A percentile compares a stretch with the other conserved stretches of the same genome.
Conservation (phyloP, 2,797 vertebrate species). For the Gambusia yucatana region DNA sequence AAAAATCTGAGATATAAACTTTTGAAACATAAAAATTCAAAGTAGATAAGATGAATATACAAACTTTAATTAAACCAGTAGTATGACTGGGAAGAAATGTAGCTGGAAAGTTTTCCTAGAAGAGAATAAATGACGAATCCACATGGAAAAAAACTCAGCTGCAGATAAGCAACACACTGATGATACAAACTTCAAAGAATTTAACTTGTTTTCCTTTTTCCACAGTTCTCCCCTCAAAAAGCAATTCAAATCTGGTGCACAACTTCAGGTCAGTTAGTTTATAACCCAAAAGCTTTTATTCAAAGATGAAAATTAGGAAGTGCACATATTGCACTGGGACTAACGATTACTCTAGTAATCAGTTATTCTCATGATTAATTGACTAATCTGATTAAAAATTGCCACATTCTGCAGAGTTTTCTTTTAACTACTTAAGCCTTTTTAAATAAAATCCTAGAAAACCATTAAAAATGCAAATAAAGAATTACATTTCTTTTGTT, state of each 20-base stretch:
- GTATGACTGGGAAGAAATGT: background rate
- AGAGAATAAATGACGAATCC: constrained; percentile 3
- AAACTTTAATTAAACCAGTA: background rate
- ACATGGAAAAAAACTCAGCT: constrained; percentile 10
- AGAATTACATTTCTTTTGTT: too few relatives aligned
- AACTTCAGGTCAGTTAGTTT: background rate
- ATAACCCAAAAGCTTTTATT: background rate
- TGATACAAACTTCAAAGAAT: background rate
- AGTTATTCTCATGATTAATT: too few relatives aligned
- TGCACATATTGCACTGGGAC: background rate
- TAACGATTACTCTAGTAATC: too few relatives aligned
- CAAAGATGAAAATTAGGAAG: background rate
- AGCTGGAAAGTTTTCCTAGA: background rate
- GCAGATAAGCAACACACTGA: background rate
- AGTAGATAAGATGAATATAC: background rate
- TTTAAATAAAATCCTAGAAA: too few relatives aligned
- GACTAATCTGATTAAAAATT: too few relatives aligned
- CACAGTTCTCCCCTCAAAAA: background rate
- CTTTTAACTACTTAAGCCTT: too few relatives aligned
- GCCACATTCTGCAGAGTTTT: too few relatives aligned
- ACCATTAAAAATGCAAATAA: too few relatives aligned
- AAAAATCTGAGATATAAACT: background rate
- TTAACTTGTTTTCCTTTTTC: background rate
- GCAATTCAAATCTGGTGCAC: background rate
- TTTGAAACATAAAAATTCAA: background rate